phyloP scores from a whole-genome alignment of 2,113 vertebrate genomes.

The Brachyistius frenatus region DNA sequence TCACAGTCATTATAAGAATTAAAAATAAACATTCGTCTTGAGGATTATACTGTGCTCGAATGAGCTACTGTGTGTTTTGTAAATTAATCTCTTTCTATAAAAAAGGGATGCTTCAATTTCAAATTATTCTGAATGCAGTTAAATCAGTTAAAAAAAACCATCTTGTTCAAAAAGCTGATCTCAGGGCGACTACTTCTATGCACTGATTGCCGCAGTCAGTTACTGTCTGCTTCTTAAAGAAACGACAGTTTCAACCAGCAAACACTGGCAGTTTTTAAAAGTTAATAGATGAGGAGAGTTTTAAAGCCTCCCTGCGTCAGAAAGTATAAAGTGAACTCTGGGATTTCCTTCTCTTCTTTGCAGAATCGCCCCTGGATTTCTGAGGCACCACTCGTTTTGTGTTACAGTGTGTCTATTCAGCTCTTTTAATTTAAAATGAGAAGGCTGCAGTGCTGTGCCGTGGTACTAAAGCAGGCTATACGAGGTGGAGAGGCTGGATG shows the following conservation, averaged over 20 bases:
- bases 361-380: conserved; percentile 3
- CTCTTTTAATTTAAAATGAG: conserved; percentile 29
- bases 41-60: background rate
- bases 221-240: background rate
- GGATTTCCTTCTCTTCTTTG: background rate
- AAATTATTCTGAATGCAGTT: background rate
- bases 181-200: background rate
- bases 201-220: conserved; percentile 10
- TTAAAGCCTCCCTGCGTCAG: conserved; percentile 8
- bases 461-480: background rate
- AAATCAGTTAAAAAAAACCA: background rate
- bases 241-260: background rate
- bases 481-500: background rate
- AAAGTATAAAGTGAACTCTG: conserved; percentile 3
- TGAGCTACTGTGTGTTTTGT: background rate
- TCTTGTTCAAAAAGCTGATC: conserved; percentile 14
- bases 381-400: background rate
- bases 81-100: conserved; percentile 2
- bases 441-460: background rate
- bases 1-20: conserved; percentile 9
- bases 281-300: conserved; percentile 1
- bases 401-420: conserved; percentile 16
- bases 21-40: background rate
- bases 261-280: background rate
- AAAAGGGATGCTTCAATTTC: background rate